A percentile compares a stretch with the other conserved stretches of the same genome.
Conservation (phyloP, 2,888 invertebrate species). For the Asteroscopus sphinx region DNA sequence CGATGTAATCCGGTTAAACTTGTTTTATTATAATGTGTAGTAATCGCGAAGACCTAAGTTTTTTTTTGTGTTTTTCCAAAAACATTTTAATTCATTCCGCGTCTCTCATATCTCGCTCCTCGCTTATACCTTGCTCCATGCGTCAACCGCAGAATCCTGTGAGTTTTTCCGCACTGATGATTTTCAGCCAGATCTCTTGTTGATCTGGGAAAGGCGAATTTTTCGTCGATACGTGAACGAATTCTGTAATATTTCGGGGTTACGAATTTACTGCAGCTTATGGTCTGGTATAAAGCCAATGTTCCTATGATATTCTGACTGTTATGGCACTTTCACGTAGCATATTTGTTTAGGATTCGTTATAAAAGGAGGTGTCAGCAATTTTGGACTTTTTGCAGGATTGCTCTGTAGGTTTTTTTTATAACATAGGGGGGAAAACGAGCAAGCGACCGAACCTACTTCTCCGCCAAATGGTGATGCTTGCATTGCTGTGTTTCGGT, state of each 20-base stretch:
- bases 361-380: slow-evolving; percentile 44
- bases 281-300: slow-evolving; percentile 59
- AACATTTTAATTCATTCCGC: too few species aligned
- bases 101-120: too few species aligned
- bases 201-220: slow-evolving; percentile 86
- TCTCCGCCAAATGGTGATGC: too few species aligned
- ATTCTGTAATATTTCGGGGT: slow-evolving; percentile 75
- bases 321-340: slow-evolving; percentile 47
- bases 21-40: too few species aligned
- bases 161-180: slow-evolving; percentile 85
- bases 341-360: slow-evolving; percentile 65
- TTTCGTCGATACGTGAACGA: slow-evolving; percentile 81
- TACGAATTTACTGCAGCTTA: slow-evolving; percentile 58
- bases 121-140: slow-evolving; percentile 44
- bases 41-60: too few species aligned
- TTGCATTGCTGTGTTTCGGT: too few species aligned
- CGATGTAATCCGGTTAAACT: too few species aligned
- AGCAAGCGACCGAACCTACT: too few species aligned
- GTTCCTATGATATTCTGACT: slow-evolving; percentile 63
- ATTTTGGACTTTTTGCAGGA: slow-evolving; percentile 4
- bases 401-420: slow-evolving; percentile 20
- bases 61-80: too few species aligned
- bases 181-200: slow-evolving; percentile 85
- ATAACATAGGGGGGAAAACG: slow-evolving; percentile 13
- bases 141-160: slow-evolving; percentile 67